Evolutionary conservation across 35 echinoderm and acorn worm genomes (phyloP).

Genomic region (Chiridota heheva): DNA sequence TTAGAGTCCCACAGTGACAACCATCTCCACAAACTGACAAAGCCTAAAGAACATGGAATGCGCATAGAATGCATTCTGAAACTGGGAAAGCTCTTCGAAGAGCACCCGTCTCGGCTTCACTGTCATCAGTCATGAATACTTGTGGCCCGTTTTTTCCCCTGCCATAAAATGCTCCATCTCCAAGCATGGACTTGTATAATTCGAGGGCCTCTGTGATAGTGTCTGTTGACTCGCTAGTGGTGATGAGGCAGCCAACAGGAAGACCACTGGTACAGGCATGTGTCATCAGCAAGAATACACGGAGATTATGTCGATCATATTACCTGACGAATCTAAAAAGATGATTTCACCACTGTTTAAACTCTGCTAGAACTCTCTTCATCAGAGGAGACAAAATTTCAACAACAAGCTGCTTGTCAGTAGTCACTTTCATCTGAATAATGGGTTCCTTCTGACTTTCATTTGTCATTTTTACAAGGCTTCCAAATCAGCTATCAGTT

Average conservation of each 20-base stretch:
- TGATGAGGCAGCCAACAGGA: constrained; percentile 42
- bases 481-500: constrained; percentile 2
- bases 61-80: constrained; percentile 15
- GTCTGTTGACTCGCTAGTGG: constrained; percentile 26
- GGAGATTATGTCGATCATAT: background rate
- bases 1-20: constrained; percentile 24
- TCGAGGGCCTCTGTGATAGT: constrained; percentile 32
- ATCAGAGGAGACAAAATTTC: constrained; percentile 6
- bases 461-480: background rate
- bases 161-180: constrained; percentile 26
- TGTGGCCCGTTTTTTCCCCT: constrained; percentile 9
- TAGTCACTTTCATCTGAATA: constrained; percentile 2
- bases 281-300: constrained; percentile 38
- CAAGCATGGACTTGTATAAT: constrained; percentile 31
- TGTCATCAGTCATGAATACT: constrained; percentile 66
- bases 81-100: constrained; percentile 33
- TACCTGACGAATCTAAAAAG: too few relatives aligned
- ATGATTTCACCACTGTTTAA: constrained; percentile 31
- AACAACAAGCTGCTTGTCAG: background rate
- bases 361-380: background rate
- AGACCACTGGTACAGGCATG: constrained; percentile 38
- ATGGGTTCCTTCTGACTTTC: background rate
- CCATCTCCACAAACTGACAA: too few relatives aligned
- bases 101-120: constrained; percentile 9
- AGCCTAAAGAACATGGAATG: constrained; percentile 45